These are phyloP conservation scores for Nudaria mundana DNA, from an alignment of 2,888 invertebrate genomes.

Conservation along the genomic window DNA sequence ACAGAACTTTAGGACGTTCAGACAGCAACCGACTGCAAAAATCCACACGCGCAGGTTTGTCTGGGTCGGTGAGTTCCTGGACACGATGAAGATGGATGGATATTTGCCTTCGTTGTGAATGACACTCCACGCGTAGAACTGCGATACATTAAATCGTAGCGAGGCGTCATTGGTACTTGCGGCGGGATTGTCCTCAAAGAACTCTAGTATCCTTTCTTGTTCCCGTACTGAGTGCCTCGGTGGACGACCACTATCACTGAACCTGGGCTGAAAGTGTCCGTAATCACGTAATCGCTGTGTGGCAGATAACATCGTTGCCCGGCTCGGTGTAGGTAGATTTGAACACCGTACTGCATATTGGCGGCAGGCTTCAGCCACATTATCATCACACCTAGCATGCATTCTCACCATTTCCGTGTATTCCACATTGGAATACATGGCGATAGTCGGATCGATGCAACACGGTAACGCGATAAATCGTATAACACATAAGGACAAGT, in stretches of 20 bases:
- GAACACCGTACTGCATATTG: not conserved
- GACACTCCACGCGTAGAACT: too few species aligned
- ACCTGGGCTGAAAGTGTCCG: not conserved
- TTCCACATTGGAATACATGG: not conserved
- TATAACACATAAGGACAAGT: too few species aligned
- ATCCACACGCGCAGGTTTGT: slow-evolving; percentile 3
- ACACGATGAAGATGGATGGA: slow-evolving; percentile 3
- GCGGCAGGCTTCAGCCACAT: slow-evolving; percentile 1
- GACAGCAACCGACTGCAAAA: slow-evolving; percentile 2
- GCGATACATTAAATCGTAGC: slow-evolving; percentile 2
- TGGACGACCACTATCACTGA: not conserved
- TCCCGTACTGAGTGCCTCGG: not conserved
- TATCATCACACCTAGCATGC: not conserved
- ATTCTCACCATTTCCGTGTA: not conserved
- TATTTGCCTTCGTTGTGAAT: slow-evolving; percentile 3
- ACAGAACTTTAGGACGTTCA: not conserved
- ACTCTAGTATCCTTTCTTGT: not conserved
- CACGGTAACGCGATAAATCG: too few species aligned
- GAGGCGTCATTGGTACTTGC: slow-evolving; percentile 3
- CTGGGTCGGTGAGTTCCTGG: not conserved
- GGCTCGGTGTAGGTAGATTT: slow-evolving; percentile 1
- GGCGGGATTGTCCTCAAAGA: not conserved
- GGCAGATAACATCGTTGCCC: not conserved
- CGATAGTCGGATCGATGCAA: not conserved
- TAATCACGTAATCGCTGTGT: not conserved